Percentiles rank a stretch among this genome's conserved stretches.
Evolutionary conservation across 2,888 invertebrate species (phyloP).

Genomic region (Sinopyrophorus schimmeli): DNA sequence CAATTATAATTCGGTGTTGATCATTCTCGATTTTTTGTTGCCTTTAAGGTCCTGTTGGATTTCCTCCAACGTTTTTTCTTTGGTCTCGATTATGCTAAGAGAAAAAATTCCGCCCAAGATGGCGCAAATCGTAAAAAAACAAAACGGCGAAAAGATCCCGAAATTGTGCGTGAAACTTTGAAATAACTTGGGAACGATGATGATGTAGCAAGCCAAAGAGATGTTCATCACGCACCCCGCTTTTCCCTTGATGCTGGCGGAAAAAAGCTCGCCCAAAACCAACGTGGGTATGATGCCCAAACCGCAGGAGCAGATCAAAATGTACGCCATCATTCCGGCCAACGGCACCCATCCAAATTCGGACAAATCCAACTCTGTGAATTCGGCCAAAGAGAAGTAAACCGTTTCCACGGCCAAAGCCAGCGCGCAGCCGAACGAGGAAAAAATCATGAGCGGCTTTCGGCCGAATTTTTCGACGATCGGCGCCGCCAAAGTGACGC

Average conservation of each 20-base stretch:
- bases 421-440: constrained; percentile 37
- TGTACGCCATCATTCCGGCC: constrained; percentile 42
- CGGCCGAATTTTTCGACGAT: constrained; percentile 44
- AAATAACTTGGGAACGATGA: constrained; percentile 43
- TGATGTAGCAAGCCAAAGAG: constrained; percentile 38
- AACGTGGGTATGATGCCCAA: constrained; percentile 44
- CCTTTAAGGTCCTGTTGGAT: constrained; percentile 48
- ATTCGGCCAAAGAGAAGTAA: constrained; percentile 41
- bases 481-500: constrained; percentile 32
- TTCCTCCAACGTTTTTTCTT: constrained; percentile 50
- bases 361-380: constrained; percentile 29
- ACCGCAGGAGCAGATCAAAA: constrained; percentile 35
- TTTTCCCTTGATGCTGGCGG: constrained; percentile 47
- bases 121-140: constrained; percentile 41
- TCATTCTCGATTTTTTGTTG: constrained; percentile 1
- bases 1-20: too few relatives aligned
- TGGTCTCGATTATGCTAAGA: constrained; percentile 48
- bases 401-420: constrained; percentile 38
- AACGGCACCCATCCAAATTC: constrained; percentile 44
- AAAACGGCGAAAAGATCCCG: constrained; percentile 47
- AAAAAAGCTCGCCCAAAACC: constrained; percentile 46
- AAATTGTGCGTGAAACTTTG: constrained; percentile 42
- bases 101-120: constrained; percentile 39
- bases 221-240: constrained; percentile 41
- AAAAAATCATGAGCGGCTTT: constrained; percentile 41